Conservation (phyloP, 2,113 vertebrate species). For the Nycticryphes semicollaris region DNA sequence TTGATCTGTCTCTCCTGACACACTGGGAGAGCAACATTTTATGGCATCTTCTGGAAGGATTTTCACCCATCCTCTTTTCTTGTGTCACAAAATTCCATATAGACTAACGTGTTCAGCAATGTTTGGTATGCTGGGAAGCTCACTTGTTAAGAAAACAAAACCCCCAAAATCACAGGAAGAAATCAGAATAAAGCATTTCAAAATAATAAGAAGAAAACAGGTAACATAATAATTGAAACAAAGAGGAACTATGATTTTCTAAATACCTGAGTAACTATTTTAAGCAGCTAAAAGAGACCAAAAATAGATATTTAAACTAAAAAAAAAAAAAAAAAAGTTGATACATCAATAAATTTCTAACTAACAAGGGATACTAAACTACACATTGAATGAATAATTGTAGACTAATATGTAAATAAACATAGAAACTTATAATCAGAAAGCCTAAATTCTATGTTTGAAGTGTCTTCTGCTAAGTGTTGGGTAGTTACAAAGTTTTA, state of each 20-base stretch:
- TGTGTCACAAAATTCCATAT: background rate
- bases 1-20: background rate
- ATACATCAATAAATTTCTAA: background rate
- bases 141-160: background rate
- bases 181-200: background rate
- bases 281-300: background rate
- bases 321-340: background rate
- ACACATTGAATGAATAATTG: background rate
- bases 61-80: background rate
- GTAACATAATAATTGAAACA: background rate
- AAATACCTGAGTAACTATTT: background rate
- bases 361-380: background rate
- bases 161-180: background rate
- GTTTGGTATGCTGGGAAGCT: background rate
- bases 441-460: background rate
- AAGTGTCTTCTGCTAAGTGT: background rate
- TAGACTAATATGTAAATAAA: background rate
- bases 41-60: background rate
- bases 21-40: background rate
- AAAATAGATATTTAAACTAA: background rate
- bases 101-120: background rate
- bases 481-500: background rate
- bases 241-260: background rate
- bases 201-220: background rate
- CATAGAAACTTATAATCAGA: background rate